phyloP scores from a whole-genome alignment of 1,140 invertebrate species.

The Drosophila orosa region DNA sequence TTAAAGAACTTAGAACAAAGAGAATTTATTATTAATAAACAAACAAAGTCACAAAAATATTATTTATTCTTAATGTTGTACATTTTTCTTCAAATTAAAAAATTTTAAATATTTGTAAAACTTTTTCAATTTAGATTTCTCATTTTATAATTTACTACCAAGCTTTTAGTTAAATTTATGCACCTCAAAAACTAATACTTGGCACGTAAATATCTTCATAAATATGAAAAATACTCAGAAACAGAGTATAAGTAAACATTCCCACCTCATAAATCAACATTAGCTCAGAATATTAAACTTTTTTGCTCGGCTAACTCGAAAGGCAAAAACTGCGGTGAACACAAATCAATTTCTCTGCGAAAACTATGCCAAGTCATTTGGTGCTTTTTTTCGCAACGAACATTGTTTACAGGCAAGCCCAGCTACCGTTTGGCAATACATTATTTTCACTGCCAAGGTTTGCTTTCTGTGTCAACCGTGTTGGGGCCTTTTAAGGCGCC shows the following conservation, averaged over 20 bases:
- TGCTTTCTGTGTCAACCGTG: conserved; percentile 47
- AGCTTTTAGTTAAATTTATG: neutral
- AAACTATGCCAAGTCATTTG: conserved; percentile 45
- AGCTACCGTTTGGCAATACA: conserved; percentile 37
- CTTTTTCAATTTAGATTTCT: neutral
- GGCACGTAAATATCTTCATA: neutral
- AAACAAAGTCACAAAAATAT: too few relatives aligned
- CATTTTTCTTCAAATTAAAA: too few relatives aligned
- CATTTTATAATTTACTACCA: neutral
- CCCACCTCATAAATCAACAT: conserved; percentile 24
- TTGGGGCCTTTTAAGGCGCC: conserved; percentile 57
- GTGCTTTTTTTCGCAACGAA: conserved; percentile 4
- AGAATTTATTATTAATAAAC: too few relatives aligned
- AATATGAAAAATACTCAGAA: neutral
- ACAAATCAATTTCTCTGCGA: conserved; percentile 41
- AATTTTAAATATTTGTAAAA: too few relatives aligned
- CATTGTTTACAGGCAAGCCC: conserved; percentile 33
- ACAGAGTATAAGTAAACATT: conserved; percentile 3
- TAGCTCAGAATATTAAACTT: conserved; percentile 20
- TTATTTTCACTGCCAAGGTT: conserved; percentile 62
- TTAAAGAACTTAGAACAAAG: neutral
- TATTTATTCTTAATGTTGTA: too few relatives aligned
- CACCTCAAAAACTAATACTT: neutral
- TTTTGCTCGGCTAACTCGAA: conserved; percentile 2
- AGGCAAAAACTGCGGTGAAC: conserved; percentile 2